These are phyloP conservation scores for Saxicola maurus DNA, from an alignment of 2,797 vertebrate genomes.

Conservation along the genomic window DNA sequence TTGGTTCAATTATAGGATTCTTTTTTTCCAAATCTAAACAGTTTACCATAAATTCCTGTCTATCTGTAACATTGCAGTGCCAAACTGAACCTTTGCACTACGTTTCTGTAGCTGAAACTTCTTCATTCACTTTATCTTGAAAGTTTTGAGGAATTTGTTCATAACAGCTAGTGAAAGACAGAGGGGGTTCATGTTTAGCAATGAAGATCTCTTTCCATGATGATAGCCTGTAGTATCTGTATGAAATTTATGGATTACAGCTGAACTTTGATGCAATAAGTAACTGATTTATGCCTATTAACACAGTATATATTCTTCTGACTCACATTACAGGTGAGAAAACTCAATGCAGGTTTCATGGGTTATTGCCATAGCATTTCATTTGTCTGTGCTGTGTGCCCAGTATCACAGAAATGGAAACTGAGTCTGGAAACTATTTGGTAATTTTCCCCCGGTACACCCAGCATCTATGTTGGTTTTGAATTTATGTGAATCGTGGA, in stretches of 20 bases:
- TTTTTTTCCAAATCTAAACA: slow-evolving; percentile 60
- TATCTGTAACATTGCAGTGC: slow-evolving; percentile 64
- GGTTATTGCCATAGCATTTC: background rate
- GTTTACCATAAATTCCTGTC: slow-evolving; percentile 49
- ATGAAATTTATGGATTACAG: slow-evolving; percentile 25
- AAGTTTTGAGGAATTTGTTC: slow-evolving; percentile 44
- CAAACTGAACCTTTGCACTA: slow-evolving; percentile 67
- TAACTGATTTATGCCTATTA: slow-evolving; percentile 4
- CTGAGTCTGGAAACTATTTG: background rate
- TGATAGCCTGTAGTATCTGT: background rate
- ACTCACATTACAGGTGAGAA: background rate
- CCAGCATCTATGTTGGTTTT: background rate
- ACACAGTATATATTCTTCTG: background rate
- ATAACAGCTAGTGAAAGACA: slow-evolving; percentile 31
- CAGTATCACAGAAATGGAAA: background rate
- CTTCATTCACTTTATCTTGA: slow-evolving; percentile 38
- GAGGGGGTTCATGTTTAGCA: background rate
- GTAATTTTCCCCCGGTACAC: background rate
- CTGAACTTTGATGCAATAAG: slow-evolving; percentile 13
- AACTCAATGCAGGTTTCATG: background rate
- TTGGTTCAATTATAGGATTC: slow-evolving; percentile 60
- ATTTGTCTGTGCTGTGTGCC: background rate
- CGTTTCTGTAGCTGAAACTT: slow-evolving; percentile 53
- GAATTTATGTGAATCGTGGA: background rate
- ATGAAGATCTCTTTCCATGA: background rate